Conservation (phyloP, 1,140 invertebrate genomes). For the Stegodyphus mimosarum region DNA sequence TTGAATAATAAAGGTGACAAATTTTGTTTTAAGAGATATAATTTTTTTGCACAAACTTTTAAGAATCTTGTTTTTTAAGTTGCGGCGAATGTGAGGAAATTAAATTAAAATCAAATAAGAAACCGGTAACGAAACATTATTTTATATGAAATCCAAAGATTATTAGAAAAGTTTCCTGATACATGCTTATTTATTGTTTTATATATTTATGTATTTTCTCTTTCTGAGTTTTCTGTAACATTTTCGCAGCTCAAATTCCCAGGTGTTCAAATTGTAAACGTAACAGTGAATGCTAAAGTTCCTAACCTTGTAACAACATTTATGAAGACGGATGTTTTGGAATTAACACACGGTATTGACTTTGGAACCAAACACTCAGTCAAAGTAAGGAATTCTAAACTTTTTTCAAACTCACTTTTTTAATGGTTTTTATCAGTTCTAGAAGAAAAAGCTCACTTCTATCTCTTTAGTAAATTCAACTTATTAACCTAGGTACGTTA, state of each 20-base stretch:
- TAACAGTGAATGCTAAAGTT: slow-evolving; percentile 47
- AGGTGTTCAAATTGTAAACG: slow-evolving; percentile 36
- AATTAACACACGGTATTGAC: slow-evolving; percentile 52
- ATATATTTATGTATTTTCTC: too few relatives aligned
- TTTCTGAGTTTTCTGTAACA: too few relatives aligned
- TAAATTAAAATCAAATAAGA: too few relatives aligned
- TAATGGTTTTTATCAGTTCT: not conserved
- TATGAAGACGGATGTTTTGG: slow-evolving; percentile 44
- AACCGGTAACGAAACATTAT: too few relatives aligned
- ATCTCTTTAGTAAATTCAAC: not conserved
- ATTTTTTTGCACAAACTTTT: too few relatives aligned
- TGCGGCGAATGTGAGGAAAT: too few relatives aligned
- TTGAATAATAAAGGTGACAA: too few relatives aligned
- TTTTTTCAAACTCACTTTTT: not conserved
- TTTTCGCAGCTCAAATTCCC: slow-evolving; percentile 35
- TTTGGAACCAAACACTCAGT: slow-evolving; percentile 43
- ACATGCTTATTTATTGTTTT: too few relatives aligned
- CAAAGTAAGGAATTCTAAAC: not conserved
- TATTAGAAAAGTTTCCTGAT: too few relatives aligned
- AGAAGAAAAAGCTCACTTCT: not conserved
- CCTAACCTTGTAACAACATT: slow-evolving; percentile 49
- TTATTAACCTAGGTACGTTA: slow-evolving; percentile 26
- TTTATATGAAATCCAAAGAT: too few relatives aligned
- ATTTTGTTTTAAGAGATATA: too few relatives aligned
- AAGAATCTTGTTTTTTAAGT: too few relatives aligned